Conservation (phyloP, 1,140 invertebrate genomes). For the Polypedilum vanderplanki region DNA sequence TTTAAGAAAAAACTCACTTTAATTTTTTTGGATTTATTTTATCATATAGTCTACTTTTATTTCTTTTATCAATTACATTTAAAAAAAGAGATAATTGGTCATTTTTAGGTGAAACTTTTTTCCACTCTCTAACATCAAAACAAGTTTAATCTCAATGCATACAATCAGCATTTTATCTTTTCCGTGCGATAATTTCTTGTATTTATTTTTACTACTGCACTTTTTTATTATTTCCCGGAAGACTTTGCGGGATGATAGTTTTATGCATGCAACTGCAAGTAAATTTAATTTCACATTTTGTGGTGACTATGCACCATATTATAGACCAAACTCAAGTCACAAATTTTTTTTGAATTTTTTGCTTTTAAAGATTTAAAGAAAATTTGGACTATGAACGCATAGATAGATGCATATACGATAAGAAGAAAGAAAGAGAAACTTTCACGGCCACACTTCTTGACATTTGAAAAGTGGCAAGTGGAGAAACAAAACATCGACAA, state of each 20-base stretch:
- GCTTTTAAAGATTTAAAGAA: too few relatives aligned
- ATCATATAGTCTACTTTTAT: neutral
- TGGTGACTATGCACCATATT: too few relatives aligned
- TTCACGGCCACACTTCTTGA: conserved; percentile 9
- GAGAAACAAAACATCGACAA: too few relatives aligned
- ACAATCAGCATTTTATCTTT: neutral
- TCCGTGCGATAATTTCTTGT: neutral
- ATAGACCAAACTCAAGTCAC: too few relatives aligned
- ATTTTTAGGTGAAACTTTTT: conserved; percentile 3
- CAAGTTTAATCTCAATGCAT: conserved; percentile 6
- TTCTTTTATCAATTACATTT: neutral
- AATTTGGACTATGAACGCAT: too few relatives aligned
- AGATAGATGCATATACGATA: conserved; percentile 1
- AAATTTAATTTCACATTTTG: too few relatives aligned
- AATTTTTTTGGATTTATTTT: too few relatives aligned
- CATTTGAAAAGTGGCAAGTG: neutral
- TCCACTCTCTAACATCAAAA: neutral
- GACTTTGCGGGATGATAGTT: neutral
- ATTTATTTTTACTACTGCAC: too few relatives aligned
- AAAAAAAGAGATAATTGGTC: neutral
- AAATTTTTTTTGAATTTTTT: too few relatives aligned
- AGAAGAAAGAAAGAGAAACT: neutral
- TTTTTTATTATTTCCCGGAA: neutral
- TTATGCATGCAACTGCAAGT: neutral
- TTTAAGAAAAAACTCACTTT: too few relatives aligned